Evolutionary conservation across 1,140 invertebrate genomes (phyloP).

Genomic region (Aphaenogaster ashmeadi): DNA sequence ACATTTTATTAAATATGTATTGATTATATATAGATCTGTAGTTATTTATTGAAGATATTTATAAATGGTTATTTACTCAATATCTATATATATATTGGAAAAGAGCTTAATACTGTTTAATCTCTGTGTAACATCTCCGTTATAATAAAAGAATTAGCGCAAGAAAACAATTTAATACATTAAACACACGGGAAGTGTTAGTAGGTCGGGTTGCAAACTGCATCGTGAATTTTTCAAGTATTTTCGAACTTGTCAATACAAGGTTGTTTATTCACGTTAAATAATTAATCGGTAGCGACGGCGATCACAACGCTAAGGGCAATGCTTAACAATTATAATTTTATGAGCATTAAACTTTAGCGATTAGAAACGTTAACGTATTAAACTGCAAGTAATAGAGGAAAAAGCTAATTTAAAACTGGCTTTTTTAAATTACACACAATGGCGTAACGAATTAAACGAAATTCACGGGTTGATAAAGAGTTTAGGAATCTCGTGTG

Average conservation of each 20-base stretch:
- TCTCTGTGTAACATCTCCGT: not conserved
- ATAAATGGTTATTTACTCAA: not conserved
- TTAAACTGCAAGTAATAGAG: not conserved
- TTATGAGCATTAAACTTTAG: slow-evolving; percentile 1
- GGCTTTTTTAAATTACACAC: not conserved
- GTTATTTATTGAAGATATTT: not conserved
- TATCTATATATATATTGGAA: not conserved
- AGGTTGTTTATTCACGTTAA: not conserved
- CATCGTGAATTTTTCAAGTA: not conserved
- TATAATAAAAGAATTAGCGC: not conserved
- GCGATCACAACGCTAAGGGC: not conserved
- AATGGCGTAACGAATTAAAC: not conserved
- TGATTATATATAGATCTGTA: not conserved
- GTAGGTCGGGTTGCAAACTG: not conserved
- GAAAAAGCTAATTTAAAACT: not conserved
- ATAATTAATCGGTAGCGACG: slow-evolving; percentile 4
- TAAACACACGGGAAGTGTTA: not conserved
- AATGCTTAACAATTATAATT: slow-evolving; percentile 6
- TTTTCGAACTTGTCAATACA: not conserved
- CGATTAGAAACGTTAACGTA: not conserved
- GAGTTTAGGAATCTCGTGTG: not conserved
- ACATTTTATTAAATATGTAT: not conserved
- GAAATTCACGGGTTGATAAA: not conserved
- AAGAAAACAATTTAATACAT: not conserved
- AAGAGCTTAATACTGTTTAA: not conserved